Evolutionary conservation across 35 echinoderm and acorn worm species (phyloP).

Genomic region (Chiridota heheva): DNA sequence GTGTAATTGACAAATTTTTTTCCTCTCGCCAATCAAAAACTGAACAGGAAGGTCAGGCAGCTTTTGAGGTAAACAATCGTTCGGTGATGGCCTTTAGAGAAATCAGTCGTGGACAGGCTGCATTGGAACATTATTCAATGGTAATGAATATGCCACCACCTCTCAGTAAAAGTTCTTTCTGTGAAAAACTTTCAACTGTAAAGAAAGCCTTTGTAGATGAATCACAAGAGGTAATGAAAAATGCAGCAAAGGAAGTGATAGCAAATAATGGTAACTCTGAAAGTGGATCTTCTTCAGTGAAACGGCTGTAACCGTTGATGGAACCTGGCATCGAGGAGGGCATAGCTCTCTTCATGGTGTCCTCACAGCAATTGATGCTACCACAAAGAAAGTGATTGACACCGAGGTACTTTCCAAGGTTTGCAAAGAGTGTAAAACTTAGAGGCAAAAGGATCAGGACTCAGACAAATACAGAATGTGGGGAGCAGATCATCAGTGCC

Average conservation of each 20-base stretch:
- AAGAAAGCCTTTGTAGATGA: not conserved
- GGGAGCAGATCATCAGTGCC: slow-evolving; percentile 5
- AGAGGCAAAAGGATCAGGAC: not conserved
- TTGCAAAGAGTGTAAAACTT: slow-evolving; percentile 19
- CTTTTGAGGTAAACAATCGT: slow-evolving; percentile 27
- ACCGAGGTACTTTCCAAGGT: not conserved
- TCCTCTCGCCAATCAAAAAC: too few relatives aligned
- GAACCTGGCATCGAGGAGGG: slow-evolving; percentile 18
- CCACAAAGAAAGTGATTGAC: not conserved
- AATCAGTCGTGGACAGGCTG: slow-evolving; percentile 7
- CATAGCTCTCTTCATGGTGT: slow-evolving; percentile 28
- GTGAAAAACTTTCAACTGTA: not conserved
- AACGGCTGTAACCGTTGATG: slow-evolving; percentile 11
- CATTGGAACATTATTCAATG: slow-evolving; percentile 19
- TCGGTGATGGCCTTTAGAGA: slow-evolving; percentile 30
- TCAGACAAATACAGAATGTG: not conserved
- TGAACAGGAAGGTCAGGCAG: too few relatives aligned
- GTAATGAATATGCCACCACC: slow-evolving; percentile 41
- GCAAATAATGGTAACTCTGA: not conserved
- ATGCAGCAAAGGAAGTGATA: not conserved
- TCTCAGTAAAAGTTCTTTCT: not conserved
- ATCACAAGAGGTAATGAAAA: not conserved
- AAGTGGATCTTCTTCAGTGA: not conserved
- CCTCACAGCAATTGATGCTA: not conserved
- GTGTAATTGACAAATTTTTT: too few relatives aligned